Evolutionary conservation across 2,888 invertebrate species (phyloP).

Genomic region (Sisyra nigra): DNA sequence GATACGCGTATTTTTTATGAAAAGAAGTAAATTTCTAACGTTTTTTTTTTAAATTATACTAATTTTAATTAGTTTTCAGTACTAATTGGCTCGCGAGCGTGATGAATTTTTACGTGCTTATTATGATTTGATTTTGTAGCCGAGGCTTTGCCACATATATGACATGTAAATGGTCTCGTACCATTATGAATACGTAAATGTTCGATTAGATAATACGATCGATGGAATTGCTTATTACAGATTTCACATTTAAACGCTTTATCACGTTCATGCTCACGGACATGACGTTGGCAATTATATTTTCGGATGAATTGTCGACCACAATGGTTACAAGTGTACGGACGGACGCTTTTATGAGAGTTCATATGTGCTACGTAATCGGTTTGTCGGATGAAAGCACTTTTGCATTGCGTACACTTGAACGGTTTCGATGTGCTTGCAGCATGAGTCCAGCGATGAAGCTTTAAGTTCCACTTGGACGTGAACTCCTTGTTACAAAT

Average conservation of each 20-base stretch:
- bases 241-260: conserved; percentile 63
- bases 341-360: conserved; percentile 66
- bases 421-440: conserved; percentile 69
- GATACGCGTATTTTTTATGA: too few relatives aligned
- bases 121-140: conserved; percentile 84
- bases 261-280: conserved; percentile 65
- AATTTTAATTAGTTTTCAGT: conserved; percentile 48
- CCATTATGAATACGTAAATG: conserved; percentile 78
- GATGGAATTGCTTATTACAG: conserved; percentile 73
- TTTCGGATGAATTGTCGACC: conserved; percentile 79
- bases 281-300: conserved; percentile 75
- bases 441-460: conserved; percentile 81
- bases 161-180: conserved; percentile 63
- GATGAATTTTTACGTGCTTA: conserved; percentile 79
- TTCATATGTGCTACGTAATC: conserved; percentile 76
- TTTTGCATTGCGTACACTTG: conserved; percentile 69
- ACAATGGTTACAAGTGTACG: conserved; percentile 80
- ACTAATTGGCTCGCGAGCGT: conserved; percentile 72
- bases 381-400: conserved; percentile 66
- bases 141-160: conserved; percentile 77
- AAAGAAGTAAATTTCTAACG: too few relatives aligned
- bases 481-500: conserved; percentile 76
- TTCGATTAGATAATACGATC: conserved; percentile 75
- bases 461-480: conserved; percentile 79
- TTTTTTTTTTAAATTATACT: background rate